A percentile compares a stretch with the other conserved stretches of the same genome.
phyloP scores from a whole-genome alignment of 2,888 invertebrate species.

The Cosmia trapezina region DNA sequence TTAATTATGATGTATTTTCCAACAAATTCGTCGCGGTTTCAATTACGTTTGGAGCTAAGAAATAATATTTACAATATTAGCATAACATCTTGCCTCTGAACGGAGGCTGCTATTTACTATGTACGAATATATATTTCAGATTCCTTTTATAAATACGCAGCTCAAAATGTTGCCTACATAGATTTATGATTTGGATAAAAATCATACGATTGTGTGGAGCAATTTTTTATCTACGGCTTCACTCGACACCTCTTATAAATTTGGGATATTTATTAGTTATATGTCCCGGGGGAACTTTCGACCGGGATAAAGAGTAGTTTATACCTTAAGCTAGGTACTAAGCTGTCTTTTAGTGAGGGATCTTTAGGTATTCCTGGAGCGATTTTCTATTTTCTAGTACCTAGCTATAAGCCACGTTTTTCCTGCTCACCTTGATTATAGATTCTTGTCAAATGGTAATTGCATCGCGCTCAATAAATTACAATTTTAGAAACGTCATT shows the following conservation, averaged over 20 bases:
- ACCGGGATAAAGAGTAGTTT: constrained; percentile 58
- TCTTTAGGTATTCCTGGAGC: constrained; percentile 34
- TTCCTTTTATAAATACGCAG: constrained; percentile 34
- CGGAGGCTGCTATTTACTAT: constrained; percentile 35
- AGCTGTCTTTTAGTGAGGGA: constrained; percentile 49
- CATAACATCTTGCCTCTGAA: constrained; percentile 53
- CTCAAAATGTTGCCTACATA: constrained; percentile 23
- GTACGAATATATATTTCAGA: constrained; percentile 45
- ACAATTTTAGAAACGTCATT: not conserved
- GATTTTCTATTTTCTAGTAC: constrained; percentile 10
- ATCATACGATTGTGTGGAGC: constrained; percentile 45
- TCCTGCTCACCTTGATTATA: not conserved
- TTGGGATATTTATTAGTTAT: constrained; percentile 63
- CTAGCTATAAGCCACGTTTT: not conserved
- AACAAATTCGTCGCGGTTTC: constrained; percentile 51
- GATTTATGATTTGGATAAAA: constrained; percentile 47
- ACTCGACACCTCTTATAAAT: constrained; percentile 59
- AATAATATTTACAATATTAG: constrained; percentile 64
- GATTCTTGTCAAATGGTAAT: constrained; percentile 11
- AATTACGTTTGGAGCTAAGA: constrained; percentile 57
- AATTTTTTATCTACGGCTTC: constrained; percentile 53
- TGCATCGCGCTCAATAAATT: constrained; percentile 6
- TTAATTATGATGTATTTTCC: constrained; percentile 57
- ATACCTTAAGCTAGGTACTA: constrained; percentile 60
- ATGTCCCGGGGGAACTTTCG: constrained; percentile 57